Base-by-base conservation (phyloP, 53 echinoderm and acorn worm genomes). In the Zoroaster sp. region DNA sequence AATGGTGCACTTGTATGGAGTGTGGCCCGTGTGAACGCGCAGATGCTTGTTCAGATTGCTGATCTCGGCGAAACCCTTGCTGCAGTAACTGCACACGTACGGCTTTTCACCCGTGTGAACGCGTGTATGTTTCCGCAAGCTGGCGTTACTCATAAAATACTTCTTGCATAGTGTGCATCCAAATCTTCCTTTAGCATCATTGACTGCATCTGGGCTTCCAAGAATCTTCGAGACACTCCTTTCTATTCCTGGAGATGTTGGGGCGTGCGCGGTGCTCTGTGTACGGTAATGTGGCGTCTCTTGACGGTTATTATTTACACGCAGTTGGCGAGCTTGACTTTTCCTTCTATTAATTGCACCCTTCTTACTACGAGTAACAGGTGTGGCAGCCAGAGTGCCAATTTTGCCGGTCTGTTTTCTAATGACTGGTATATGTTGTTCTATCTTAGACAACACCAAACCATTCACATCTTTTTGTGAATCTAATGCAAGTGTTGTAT, bases 21-120 rank as follows among this genome's bases (percentile, higher is more conserved):
- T 81, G 68, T 40, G 41, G 81, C 81, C 81, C 34, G 81, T 81
- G 68, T 81, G 81, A 66, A 81, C 66, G 81, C 81, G 81, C 65
- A 81, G 81, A 23, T 81, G 81, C 25, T 65, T 81, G 42, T 67
- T 81, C 65, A 81, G 81, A 43, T 81, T 81, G 41, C 81, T 81
- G 8, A 28, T 30, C 40, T 81, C 81, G 21, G 41, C 18, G 66
- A 81, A 81, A 39, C 68, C 32, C 30, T 81, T 81, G 67, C 4
- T 4, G 18, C 81, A 81, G 81, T 81, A 40, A 21, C 14, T 43
- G 28, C 81, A 81, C 25, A 32, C 81, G 81, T 66, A 81, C 43
- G 81, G 81, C 31, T 81, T 81, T 32, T 81, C 81, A 25, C 81
- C 81, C 44, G 81, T 81, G 81, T 81, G 81, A 32, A 81, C 34